Evolutionary conservation across 2,797 vertebrate genomes (phyloP).

Genomic region (Craterocephalus amniculus): DNA sequence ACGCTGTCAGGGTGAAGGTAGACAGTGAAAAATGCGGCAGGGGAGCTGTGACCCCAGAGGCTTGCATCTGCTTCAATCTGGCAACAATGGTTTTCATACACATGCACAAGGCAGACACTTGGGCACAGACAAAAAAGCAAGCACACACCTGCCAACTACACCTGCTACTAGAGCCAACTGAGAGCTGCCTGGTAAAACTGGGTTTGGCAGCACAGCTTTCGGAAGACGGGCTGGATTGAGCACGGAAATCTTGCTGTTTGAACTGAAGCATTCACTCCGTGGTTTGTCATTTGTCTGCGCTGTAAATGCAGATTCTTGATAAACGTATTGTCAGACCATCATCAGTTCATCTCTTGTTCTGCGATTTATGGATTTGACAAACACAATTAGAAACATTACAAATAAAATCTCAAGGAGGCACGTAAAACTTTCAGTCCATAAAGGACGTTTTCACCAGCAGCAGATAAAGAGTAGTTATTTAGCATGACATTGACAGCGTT

Average conservation of each 20-base stretch:
- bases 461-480: slow-evolving; percentile 45
- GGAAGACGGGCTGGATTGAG: slow-evolving; percentile 32
- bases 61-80: slow-evolving; percentile 78
- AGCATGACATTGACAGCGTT: slow-evolving; percentile 41
- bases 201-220: slow-evolving; percentile 51
- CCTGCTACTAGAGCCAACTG: slow-evolving; percentile 56
- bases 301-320: slow-evolving; percentile 24
- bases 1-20: slow-evolving; percentile 50
- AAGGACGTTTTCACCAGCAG: slow-evolving; percentile 45
- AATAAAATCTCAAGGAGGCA: slow-evolving; percentile 33
- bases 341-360: slow-evolving; percentile 22
- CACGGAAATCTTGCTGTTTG: slow-evolving; percentile 25
- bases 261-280: slow-evolving; percentile 30
- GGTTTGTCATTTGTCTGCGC: slow-evolving; percentile 12
- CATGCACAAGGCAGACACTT: slow-evolving; percentile 1
- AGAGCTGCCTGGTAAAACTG: slow-evolving; percentile 43
- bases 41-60: slow-evolving; percentile 71
- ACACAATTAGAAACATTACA: slow-evolving; percentile 9
- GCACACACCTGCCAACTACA: slow-evolving; percentile 64
- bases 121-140: slow-evolving; percentile 23
- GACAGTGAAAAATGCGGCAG: slow-evolving; percentile 63
- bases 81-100: slow-evolving; percentile 53
- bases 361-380: slow-evolving; percentile 23
- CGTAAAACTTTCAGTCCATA: slow-evolving; percentile 15
- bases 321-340: not conserved